Evolutionary conservation across 1,140 invertebrate species (phyloP).

Genomic region (Ridgeia piscesae): DNA sequence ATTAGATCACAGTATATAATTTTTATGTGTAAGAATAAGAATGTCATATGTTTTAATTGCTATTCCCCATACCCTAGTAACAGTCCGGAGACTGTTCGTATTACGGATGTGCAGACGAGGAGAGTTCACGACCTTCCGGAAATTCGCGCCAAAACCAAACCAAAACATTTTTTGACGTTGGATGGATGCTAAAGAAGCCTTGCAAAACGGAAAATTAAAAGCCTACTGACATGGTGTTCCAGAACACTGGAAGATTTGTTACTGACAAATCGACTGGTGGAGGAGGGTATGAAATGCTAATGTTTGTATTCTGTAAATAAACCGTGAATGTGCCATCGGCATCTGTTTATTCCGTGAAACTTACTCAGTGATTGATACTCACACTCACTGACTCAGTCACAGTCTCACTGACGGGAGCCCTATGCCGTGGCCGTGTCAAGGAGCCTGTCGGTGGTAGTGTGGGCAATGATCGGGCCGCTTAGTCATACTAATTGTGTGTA

Average conservation of each 20-base stretch:
- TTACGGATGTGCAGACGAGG: neutral
- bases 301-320: neutral
- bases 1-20: no score
- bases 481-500: no score
- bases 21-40: no score
- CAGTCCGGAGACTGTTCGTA: neutral
- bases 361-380: no score
- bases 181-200: neutral
- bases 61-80: no score
- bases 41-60: no score
- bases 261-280: neutral
- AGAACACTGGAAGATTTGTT: neutral
- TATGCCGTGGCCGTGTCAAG: no score
- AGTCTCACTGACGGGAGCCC: no score
- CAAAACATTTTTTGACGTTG: neutral
- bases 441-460: no score
- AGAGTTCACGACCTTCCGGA: neutral
- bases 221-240: neutral
- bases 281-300: neutral
- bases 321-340: neutral
- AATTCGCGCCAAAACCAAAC: slow-evolving; percentile 4
- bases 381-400: no score
- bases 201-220: neutral
- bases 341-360: no score
- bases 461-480: no score